Base-by-base conservation (phyloP, 2,113 vertebrate genomes). In the Ctenodactylus gundi region DNA sequence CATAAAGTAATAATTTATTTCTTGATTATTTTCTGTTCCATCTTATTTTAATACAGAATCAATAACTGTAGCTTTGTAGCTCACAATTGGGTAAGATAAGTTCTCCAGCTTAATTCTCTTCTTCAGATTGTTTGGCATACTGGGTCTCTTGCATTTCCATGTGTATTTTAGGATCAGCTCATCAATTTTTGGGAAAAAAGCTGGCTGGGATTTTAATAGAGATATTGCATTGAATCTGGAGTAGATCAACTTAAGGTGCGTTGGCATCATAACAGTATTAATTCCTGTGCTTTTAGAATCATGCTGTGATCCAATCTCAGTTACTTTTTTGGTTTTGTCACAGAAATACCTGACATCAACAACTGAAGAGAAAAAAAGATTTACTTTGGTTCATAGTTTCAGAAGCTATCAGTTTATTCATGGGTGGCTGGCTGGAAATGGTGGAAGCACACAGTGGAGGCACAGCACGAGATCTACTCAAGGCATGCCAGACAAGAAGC, bases 1-100 rank as follows among this genome's bases (percentile, higher is more conserved):
- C 55, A 39, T 85, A 81, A 77, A 86, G 27, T 17, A 84, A 60
- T 65, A 85, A 77, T 68, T 91, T 86, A 87, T 95, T 20, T n/a
- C n/a, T n/a, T n/a, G n/a, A n/a, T n/a, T 10, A 82, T 8, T 92
- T n/a, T 60, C 23, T 55, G 34, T 51, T 94, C 53, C 55, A 31
- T 14, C 4, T 49, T 46, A 44, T 25, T 20, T 36, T 49, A 73
- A 29, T 25, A 41, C 23, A 77, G 0, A 27, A 15, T 85, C 65
- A 10, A 62, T 75, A 82, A 85, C 23, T 44, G 7, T 44, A 81
- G 39, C 7, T 90, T 85, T 82, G 10, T 34, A 62, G 67, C 77
- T 94, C 75, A 34, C 72, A 90, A 82, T 73, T 36, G 62, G 21
- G 17, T 93, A 70, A 21, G 68, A 17, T 29, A 77, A 46, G 4